phyloP scores from a whole-genome alignment of 2,113 vertebrate genomes.

The Hirundichthys speculiger region DNA sequence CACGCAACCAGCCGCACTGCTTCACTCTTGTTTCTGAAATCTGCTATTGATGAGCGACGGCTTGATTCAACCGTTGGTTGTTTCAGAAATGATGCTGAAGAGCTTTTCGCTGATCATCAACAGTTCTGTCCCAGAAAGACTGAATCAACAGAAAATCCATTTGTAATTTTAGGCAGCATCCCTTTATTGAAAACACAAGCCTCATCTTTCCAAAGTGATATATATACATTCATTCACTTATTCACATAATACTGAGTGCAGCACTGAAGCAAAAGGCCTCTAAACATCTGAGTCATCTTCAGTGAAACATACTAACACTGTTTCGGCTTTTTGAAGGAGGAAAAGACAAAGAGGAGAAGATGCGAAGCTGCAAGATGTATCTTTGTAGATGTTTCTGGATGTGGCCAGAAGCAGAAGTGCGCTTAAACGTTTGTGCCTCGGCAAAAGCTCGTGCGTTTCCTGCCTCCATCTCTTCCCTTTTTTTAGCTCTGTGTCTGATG shows the following conservation, averaged over 20 bases:
- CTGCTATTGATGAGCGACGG: no score
- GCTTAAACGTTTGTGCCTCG: slow-evolving; percentile 9
- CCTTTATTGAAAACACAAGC: slow-evolving; percentile 61
- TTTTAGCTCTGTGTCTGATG: slow-evolving; percentile 40
- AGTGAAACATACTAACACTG: neutral
- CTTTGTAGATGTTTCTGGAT: slow-evolving; percentile 4
- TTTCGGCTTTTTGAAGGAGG: neutral
- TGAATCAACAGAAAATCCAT: neutral
- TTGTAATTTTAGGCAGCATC: slow-evolving; percentile 9
- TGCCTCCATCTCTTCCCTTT: neutral
- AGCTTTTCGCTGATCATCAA: no score
- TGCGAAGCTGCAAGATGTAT: slow-evolving; percentile 13
- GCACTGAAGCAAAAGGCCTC: slow-evolving; percentile 17
- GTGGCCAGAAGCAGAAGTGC: slow-evolving; percentile 15
- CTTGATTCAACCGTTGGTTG: no score
- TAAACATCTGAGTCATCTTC: slow-evolving; percentile 11
- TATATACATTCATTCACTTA: slow-evolving; percentile 11
- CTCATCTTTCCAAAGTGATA: slow-evolving; percentile 26
- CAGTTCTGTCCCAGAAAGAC: neutral
- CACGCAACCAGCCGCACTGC: no score
- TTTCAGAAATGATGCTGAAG: no score
- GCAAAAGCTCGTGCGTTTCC: slow-evolving; percentile 6
- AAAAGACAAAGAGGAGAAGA: slow-evolving; percentile 2
- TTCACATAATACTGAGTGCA: slow-evolving; percentile 4
- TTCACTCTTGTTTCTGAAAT: no score